phyloP scores from a whole-genome alignment of 1,140 invertebrate species.

The Zaprionus tsacasi region DNA sequence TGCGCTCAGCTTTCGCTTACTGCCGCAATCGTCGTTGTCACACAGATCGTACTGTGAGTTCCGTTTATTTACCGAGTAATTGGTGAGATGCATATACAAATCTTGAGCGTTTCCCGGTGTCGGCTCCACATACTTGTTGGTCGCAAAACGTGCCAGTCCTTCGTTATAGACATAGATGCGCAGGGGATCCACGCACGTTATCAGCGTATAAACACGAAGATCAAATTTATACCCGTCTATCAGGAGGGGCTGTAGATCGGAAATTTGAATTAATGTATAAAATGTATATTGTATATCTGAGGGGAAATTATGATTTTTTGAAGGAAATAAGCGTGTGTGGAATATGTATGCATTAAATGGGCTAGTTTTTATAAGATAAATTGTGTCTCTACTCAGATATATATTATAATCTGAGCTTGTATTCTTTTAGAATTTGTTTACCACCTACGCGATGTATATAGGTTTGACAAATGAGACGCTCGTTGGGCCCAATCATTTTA shows the following conservation, averaged over 20 bases:
- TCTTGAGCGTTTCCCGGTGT: constrained; percentile 91
- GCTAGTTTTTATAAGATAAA: no score
- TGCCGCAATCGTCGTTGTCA: constrained; percentile 89
- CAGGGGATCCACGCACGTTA: constrained; percentile 97
- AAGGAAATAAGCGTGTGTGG: no score
- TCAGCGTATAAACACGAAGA: constrained; percentile 95
- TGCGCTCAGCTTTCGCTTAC: constrained; percentile 93
- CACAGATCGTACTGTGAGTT: constrained; percentile 89
- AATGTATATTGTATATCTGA: no score
- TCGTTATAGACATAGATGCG: constrained; percentile 98
- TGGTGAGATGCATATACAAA: constrained; percentile 98
- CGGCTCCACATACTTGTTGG: constrained; percentile 92
- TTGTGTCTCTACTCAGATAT: no score
- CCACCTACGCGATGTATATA: constrained; percentile 86
- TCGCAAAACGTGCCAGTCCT: constrained; percentile 96
- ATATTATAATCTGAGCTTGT: no score
- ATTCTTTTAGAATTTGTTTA: no score
- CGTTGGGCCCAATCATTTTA: constrained; percentile 91
- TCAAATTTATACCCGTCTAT: constrained; percentile 99
- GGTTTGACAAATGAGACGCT: constrained; percentile 93
- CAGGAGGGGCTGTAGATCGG: constrained; percentile 88
- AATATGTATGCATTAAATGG: no score
- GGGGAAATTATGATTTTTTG: no score
- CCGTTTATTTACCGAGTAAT: constrained; percentile 98
- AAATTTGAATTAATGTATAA: neutral